Evolutionary conservation across 2,888 invertebrate species (phyloP), one percentile per base, ranked within the genome.

Genomic region (Andrena praecox): DNA sequence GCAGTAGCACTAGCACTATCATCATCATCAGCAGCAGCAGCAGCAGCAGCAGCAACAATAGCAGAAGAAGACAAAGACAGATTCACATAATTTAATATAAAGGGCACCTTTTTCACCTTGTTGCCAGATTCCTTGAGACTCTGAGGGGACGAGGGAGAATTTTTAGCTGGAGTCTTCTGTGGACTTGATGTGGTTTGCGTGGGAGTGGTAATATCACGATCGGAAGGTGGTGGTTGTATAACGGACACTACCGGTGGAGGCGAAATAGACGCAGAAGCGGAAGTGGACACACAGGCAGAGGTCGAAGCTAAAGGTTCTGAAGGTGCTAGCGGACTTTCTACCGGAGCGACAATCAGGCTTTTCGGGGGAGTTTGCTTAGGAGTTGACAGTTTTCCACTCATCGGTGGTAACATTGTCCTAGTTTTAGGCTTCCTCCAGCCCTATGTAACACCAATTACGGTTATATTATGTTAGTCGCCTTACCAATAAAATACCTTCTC

Each of bases 381-480:
- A 91, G 95, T 95, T 89, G 95, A 93, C 87, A 95, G 94, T 92
- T 93, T 94, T 86, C 93, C 91, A 93, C 94, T 94, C 93, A 95
- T 94, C 93, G 95, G 93, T 91, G 96, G 96, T 96, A 96, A 96
- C 94, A 96, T 96, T 92, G 96, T 96, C 93, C 97, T 96, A 90
- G 96, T 96, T 95, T 96, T 96, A 93, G 96, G 96, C 95, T 96
- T 97, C 95, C 96, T 96, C 97, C 97, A 97, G 91, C 96, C 96
- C 97, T 97, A 95, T 92, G 89, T 91, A 91, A 90, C 86, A 91
- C 89, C 91, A 91, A 92, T 87, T 89, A 82, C 84, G 77, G 73
- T 81, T 67, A 64, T 72, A 33, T 78, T 77, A 87, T 80, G 89
- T 91, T 91, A 92, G 87, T 90, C 24, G 87, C 84, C 76, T 86